These are phyloP conservation scores for Hippocampus abdominalis DNA, from an alignment of 2,113 vertebrate species.

Conservation along the genomic window DNA sequence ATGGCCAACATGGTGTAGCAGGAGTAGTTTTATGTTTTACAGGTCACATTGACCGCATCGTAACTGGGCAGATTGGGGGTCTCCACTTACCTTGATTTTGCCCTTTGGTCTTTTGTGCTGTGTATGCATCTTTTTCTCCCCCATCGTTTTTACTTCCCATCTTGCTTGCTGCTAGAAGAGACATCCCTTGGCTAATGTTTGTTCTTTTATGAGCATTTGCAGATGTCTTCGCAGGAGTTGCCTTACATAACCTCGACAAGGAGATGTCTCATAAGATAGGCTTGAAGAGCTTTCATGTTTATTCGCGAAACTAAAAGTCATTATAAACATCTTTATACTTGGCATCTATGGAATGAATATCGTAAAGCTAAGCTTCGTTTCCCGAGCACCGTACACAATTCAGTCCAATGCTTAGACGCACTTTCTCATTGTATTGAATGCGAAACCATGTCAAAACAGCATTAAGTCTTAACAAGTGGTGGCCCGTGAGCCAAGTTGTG, in stretches of 20 bases:
- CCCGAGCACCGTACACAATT: no score
- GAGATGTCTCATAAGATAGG: slow-evolving; percentile 15
- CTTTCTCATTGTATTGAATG: no score
- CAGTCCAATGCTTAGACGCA: no score
- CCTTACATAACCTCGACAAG: slow-evolving; percentile 22
- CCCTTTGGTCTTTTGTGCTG: slow-evolving; percentile 44
- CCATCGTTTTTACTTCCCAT: slow-evolving; percentile 48
- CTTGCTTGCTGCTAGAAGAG: slow-evolving; percentile 45
- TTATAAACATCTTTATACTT: no score
- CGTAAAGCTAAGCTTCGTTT: no score
- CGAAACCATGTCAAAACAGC: no score
- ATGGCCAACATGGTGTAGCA: slow-evolving; percentile 5
- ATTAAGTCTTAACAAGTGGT: no score
- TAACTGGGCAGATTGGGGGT: slow-evolving; percentile 56
- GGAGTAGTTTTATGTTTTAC: slow-evolving; percentile 27
- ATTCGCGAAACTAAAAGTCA: not conserved
- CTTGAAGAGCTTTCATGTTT: slow-evolving; percentile 14
- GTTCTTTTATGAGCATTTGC: slow-evolving; percentile 46
- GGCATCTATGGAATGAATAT: no score
- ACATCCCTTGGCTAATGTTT: slow-evolving; percentile 38
- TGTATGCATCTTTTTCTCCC: slow-evolving; percentile 32
- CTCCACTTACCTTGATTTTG: slow-evolving; percentile 50
- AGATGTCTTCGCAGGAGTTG: slow-evolving; percentile 53
- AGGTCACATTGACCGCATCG: slow-evolving; percentile 51
- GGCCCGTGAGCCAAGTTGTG: no score